These are phyloP conservation scores for Vespertilio murinus DNA, from an alignment of 2,797 vertebrate genomes.

Conservation along the genomic window DNA sequence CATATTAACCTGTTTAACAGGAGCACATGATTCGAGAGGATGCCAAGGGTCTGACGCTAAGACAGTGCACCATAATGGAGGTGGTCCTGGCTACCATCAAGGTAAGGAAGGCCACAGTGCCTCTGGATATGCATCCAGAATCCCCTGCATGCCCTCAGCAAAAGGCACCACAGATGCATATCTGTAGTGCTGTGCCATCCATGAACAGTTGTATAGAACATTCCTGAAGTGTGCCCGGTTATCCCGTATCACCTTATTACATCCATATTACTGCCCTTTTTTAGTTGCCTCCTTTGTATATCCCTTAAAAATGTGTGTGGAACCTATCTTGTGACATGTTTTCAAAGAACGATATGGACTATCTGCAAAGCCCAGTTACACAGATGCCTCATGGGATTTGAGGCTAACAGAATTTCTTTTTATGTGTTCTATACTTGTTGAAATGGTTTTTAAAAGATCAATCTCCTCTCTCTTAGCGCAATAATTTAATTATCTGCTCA, in stretches of 20 bases:
- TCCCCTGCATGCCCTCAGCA: not conserved
- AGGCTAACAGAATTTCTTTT: not conserved
- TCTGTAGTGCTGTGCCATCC: not conserved
- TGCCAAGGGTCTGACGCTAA: conserved; percentile 91
- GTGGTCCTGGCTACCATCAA: conserved; percentile 96
- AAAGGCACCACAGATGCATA: too few relatives aligned
- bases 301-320: not conserved
- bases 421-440: conserved; percentile 8
- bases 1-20: conserved; percentile 81
- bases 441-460: not conserved
- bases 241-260: not conserved
- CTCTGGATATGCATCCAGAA: not conserved
- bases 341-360: not conserved
- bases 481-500: not conserved
- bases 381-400: not conserved
- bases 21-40: conserved; percentile 96
- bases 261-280: not conserved
- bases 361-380: not conserved
- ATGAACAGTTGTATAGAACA: not conserved
- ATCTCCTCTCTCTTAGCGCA: not conserved
- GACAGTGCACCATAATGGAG: conserved; percentile 96
- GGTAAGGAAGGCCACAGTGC: conserved; percentile 83
- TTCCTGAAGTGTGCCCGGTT: not conserved
- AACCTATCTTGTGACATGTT: not conserved
- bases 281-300: not conserved